Evolutionary conservation across 2,888 invertebrate genomes (phyloP), one percentile per base, ranked within the genome.

Genomic region (Orthonevra nobilis): DNA sequence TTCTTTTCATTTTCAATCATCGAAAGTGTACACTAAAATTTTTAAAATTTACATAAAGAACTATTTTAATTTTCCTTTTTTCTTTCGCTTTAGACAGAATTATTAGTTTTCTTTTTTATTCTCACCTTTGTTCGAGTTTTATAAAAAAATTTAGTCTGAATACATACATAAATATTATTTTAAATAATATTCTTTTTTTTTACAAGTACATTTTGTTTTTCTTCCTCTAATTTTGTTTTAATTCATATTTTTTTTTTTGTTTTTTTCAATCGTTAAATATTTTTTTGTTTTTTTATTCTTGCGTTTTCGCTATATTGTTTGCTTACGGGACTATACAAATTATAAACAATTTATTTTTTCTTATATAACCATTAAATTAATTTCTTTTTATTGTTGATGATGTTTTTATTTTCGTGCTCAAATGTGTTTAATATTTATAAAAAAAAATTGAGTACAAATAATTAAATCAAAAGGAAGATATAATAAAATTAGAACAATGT

Each of bases 121-220:
- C 52, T 66, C 61, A 56, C 44, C 68, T 70, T 77, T 64, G 46
- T 36, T 77, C 63, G 52, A 70, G 56, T 40, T 44, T 48, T 56
- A 64, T 75, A 61, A 54, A 75, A n/a, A 73, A 44, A 30, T 60
- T 70, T 74, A 64, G 50, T 74, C 58, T 69, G 73, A 23, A 23
- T 23, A 23, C 54, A 56, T 69, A 58, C 36, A 68, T 44, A 64
- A 46, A 52, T 40, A 68, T 68, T 68, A 50, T 60, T 70, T 66
- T 63, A 34, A 69, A 50, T 75, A 69, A 61, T 74, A 63, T 60
- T 70, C 32, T 54, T 36, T 28, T 28, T 46, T 52, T 61, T 58
- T 15, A 28, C n/a, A n/a, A n/a, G n/a, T n/a, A n/a, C n/a, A n/a
- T 54, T 63, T 34, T 32, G 61, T 68, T 81, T n/a, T n/a, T n/a